A percentile compares a stretch with the other conserved stretches of the same genome.
These are phyloP conservation scores for Bombus balteatus DNA, from an alignment of 1,140 invertebrate genomes.

Conservation along the genomic window DNA sequence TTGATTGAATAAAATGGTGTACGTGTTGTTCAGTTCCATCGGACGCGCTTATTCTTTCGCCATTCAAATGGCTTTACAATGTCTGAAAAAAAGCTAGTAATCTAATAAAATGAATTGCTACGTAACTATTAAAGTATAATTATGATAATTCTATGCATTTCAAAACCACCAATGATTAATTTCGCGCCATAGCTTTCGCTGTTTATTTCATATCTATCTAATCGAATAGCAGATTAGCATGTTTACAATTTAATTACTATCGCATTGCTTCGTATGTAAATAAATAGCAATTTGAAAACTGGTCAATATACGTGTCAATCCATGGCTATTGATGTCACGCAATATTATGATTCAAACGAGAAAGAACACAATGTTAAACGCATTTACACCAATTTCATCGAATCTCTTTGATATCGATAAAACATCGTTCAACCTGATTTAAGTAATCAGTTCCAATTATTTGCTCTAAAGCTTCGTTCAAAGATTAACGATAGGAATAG, in stretches of 20 bases:
- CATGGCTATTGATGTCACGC: neutral
- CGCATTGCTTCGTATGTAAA: neutral
- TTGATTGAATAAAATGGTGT: neutral
- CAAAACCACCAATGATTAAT: neutral
- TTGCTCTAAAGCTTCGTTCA: too few species aligned
- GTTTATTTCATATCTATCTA: neutral
- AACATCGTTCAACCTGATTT: neutral
- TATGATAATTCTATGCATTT: neutral
- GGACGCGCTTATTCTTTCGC: neutral
- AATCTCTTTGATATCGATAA: neutral
- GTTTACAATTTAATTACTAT: neutral
- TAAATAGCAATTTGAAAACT: neutral
- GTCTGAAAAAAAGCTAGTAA: neutral
- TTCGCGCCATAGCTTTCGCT: neutral
- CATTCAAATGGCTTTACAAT: neutral
- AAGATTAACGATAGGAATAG: too few species aligned
- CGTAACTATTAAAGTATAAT: neutral
- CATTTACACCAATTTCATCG: neutral
- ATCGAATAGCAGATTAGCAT: neutral
- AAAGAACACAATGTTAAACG: neutral
- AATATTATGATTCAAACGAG: neutral
- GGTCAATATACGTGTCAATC: neutral
- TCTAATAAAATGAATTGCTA: neutral
- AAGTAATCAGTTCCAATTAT: neutral
- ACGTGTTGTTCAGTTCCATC: neutral